Base-by-base conservation (phyloP, 1,140 invertebrate species). In the Whitmania pigra region DNA sequence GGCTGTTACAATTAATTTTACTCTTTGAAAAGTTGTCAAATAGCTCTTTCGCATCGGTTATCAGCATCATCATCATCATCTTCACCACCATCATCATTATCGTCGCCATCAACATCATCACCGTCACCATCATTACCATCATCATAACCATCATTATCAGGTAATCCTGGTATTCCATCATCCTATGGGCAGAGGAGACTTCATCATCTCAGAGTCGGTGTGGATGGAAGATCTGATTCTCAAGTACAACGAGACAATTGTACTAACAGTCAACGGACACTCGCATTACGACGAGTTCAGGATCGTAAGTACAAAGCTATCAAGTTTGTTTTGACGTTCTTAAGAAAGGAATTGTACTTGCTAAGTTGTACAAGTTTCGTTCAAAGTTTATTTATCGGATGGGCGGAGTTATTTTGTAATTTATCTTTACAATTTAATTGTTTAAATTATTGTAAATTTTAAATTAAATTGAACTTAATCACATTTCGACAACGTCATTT, bases 261-360 rank as follows among this genome's bases (percentile, higher is more conserved):
- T 71, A 53, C 69, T 71, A 0, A 53, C 20, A 3, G n/a, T 36
- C n/a, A n/a, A n/a, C 31, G 69, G 69, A 53, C 69, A 71, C 53
- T 66, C 69, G 11, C 69, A 71, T 20, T 9, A 25, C 11, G 69
- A 71, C 53, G 69, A 71, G 31, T 71, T 71, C 69, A 53, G 69
- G 18, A 13, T 71, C n/a, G 69, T 71, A 53, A 54, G 69, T 53
- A 13, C 20, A 25, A 49, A 25, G 53, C 20, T 2, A 18, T 36
- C 53, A 25, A 60, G 17, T n/a, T 63, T 7, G 57, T 2, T 63
- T 7, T 22, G 9, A 13, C 11, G 1, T 63, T 63, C 13, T 49
- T 15, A 49, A 49, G 5, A 17, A 36, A 6, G 31, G 31, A 36
- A 6, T 36, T 36, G 31, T 36, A 36, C 31, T 36, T 36, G 31